Percentiles rank a stretch among this genome's conserved stretches.
Conservation (phyloP, 2,888 invertebrate genomes). For the Meta bourneti region DNA sequence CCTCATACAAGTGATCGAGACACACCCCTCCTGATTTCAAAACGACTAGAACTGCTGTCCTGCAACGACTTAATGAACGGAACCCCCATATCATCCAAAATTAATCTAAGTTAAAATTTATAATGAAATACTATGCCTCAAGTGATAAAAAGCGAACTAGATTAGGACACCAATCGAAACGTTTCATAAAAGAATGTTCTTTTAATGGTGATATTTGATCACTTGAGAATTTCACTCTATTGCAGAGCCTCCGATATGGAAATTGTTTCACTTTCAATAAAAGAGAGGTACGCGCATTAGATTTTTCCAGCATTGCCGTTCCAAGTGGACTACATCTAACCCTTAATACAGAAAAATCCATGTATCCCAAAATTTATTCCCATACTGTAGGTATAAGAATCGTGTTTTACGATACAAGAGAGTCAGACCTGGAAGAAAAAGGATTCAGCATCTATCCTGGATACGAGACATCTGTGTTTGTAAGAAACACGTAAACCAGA, state of each 20-base stretch:
- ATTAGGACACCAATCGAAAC: background rate
- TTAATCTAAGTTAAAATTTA: background rate
- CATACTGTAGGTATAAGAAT: conserved; percentile 66
- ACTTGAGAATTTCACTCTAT: background rate
- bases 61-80: background rate
- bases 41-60: background rate
- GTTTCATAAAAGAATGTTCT: conserved; percentile 7
- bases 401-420: conserved; percentile 73
- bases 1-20: background rate
- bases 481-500: background rate
- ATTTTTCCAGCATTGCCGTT: background rate
- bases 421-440: conserved; percentile 43
- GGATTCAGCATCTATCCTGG: conserved; percentile 55
- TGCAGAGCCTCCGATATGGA: conserved; percentile 23
- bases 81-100: background rate
- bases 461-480: conserved; percentile 33
- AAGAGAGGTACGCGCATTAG: background rate
- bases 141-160: background rate
- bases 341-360: background rate
- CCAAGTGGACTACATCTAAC: background rate
- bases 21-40: background rate
- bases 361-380: background rate
- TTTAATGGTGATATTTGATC: background rate
- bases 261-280: conserved; percentile 40
- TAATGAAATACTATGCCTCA: background rate